Conservation (phyloP, 35 echinoderm and acorn worm species). For the Strongylocentrotus purpuratus region DNA sequence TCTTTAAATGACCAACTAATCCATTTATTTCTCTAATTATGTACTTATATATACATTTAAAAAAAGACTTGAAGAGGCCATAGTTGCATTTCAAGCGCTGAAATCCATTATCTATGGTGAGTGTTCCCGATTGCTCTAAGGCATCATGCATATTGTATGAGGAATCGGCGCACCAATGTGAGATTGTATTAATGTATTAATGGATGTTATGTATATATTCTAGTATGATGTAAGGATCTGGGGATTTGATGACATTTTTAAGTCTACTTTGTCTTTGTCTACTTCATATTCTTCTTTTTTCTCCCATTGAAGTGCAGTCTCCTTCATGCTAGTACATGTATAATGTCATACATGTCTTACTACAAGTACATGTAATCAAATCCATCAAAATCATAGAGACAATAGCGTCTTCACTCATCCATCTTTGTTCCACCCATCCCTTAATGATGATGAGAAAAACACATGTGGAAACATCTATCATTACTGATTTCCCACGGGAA, state of each 20-base stretch:
- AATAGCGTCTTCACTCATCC: background rate
- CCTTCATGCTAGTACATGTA: no score
- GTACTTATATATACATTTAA: no score
- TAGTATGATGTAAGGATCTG: background rate
- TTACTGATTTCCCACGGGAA: background rate
- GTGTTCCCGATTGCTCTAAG: background rate
- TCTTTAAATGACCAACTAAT: no score
- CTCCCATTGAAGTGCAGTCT: no score
- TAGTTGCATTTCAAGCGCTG: background rate
- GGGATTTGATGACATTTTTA: background rate
- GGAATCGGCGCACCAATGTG: background rate
- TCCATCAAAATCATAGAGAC: background rate
- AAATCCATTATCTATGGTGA: background rate
- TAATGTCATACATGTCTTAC: background rate
- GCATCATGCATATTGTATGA: background rate
- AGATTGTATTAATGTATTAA: background rate
- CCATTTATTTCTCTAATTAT: no score
- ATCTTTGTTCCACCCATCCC: background rate
- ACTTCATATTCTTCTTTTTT: no score
- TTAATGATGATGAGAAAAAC: background rate
- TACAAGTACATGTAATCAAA: no score
- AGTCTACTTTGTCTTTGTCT: no score
- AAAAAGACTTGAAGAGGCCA: no score
- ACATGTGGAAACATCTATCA: background rate
- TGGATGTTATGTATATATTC: background rate